These are phyloP conservation scores for Pontoporia blainvillei DNA, from an alignment of 2,113 vertebrate genomes.

Conservation along the genomic window DNA sequence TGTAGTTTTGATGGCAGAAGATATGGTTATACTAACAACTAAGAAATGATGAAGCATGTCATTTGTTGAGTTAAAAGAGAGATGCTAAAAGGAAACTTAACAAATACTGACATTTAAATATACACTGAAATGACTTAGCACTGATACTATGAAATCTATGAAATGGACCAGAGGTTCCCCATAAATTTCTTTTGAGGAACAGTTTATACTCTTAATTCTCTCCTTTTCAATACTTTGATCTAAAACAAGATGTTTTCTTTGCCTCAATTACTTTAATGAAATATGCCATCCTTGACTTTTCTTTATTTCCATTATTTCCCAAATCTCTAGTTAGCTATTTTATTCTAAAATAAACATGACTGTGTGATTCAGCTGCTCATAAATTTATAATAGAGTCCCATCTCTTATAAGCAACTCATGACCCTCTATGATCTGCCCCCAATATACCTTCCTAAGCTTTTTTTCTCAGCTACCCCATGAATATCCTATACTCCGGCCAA, in stretches of 20 bases:
- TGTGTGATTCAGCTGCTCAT: neutral
- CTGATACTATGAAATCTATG: neutral
- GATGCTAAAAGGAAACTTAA: neutral
- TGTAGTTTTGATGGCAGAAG: neutral
- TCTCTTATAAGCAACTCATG: neutral
- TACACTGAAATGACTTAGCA: neutral
- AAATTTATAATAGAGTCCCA: neutral
- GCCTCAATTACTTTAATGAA: neutral
- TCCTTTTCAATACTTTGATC: neutral
- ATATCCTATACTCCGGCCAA: neutral
- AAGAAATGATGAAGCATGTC: neutral
- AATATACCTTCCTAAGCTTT: neutral
- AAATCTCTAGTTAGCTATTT: neutral
- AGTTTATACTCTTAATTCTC: neutral
- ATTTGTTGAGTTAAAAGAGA: neutral
- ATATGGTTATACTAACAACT: neutral
- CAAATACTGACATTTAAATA: slow-evolving; percentile 9
- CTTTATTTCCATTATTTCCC: neutral
- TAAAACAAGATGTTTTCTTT: neutral
- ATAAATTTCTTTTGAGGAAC: neutral
- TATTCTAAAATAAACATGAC: neutral
- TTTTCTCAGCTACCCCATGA: neutral
- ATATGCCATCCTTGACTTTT: neutral
- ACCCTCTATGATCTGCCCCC: neutral
- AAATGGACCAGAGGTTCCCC: neutral